phyloP scores from a whole-genome alignment of 2,888 invertebrate genomes.

The Vanessa cardui region DNA sequence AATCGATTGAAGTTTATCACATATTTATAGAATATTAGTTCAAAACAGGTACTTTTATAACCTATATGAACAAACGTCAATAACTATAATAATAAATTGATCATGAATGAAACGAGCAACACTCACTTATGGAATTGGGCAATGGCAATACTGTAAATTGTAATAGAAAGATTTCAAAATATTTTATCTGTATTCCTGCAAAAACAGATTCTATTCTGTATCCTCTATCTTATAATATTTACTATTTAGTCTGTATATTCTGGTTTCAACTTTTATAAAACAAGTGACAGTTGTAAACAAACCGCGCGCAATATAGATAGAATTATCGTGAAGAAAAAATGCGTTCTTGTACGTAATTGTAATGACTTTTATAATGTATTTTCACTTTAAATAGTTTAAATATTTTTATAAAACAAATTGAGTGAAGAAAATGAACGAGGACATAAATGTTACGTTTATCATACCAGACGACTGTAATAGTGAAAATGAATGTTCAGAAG shows the following conservation, averaged over 20 bases:
- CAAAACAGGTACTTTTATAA: slow-evolving; percentile 25
- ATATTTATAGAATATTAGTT: slow-evolving; percentile 25
- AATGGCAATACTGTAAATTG: not conserved
- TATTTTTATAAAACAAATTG: not conserved
- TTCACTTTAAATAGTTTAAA: not conserved
- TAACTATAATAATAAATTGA: slow-evolving; percentile 2
- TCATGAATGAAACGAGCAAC: not conserved
- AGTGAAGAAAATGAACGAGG: slow-evolving; percentile 59
- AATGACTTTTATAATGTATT: not conserved
- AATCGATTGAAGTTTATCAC: slow-evolving; percentile 25
- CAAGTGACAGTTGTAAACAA: slow-evolving; percentile 41
- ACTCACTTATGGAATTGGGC: not conserved
- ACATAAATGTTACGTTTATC: slow-evolving; percentile 79
- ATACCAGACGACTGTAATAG: slow-evolving; percentile 72
- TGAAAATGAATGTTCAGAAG: slow-evolving; percentile 81
- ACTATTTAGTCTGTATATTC: not conserved
- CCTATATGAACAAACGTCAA: slow-evolving; percentile 18
- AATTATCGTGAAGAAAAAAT: not conserved
- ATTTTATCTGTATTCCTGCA: too few species aligned
- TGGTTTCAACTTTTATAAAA: slow-evolving; percentile 1
- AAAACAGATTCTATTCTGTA: too few species aligned
- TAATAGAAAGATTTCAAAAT: not conserved
- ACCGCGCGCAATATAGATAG: slow-evolving; percentile 25
- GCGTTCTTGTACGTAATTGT: too few species aligned
- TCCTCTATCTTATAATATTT: not conserved